phyloP scores from a whole-genome alignment of 2,888 invertebrate genomes.

The Podabrus alpinus region DNA sequence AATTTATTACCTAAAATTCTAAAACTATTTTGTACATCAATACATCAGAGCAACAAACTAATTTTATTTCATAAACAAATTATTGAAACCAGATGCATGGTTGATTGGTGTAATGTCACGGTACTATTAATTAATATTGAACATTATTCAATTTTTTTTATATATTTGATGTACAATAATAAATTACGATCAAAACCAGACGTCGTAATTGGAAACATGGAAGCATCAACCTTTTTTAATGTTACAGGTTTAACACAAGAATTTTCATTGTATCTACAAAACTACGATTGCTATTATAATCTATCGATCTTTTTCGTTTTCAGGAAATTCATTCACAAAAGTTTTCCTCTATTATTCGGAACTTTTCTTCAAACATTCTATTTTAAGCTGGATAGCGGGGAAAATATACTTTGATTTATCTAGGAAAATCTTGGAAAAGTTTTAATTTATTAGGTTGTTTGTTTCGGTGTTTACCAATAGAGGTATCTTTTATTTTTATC shows the following conservation, averaged over 20 bases:
- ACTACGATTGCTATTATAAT: background rate
- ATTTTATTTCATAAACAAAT: too few species aligned
- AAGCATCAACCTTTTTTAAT: background rate
- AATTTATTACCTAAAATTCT: too few species aligned
- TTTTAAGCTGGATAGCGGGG: background rate
- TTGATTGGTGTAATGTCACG: too few species aligned
- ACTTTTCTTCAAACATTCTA: background rate
- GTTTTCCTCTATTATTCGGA: background rate
- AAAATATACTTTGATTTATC: constrained; percentile 21
- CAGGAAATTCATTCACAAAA: background rate
- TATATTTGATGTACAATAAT: too few species aligned
- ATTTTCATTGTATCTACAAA: background rate
- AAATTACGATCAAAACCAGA: too few species aligned
- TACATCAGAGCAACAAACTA: too few species aligned
- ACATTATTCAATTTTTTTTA: too few species aligned
- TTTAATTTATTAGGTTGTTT: constrained; percentile 27
- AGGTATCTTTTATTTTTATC: background rate
- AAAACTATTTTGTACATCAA: too few species aligned
- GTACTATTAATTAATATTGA: too few species aligned
- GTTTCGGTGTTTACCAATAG: constrained; percentile 5
- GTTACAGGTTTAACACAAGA: background rate
- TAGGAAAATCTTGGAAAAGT: constrained; percentile 11
- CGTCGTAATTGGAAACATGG: background rate
- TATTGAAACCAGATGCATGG: too few species aligned
- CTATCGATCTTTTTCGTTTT: background rate